These are phyloP conservation scores for Paramormyrops kingsleyae DNA, from an alignment of 2,113 vertebrate species.

Conservation along the genomic window DNA sequence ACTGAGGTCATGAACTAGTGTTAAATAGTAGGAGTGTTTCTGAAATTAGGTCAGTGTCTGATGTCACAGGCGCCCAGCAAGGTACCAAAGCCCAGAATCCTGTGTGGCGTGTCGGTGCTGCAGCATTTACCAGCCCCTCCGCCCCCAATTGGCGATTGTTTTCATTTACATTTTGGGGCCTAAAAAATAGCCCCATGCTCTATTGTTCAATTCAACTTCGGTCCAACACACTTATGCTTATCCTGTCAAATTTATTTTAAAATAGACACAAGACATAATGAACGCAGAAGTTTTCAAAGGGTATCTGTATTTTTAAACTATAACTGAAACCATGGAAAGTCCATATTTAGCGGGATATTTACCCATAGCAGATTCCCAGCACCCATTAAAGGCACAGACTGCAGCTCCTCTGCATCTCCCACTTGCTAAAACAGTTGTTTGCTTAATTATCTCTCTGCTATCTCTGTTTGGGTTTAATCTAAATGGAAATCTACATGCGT, in stretches of 20 bases:
- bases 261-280: neutral
- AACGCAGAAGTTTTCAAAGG: constrained; percentile 6
- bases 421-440: neutral
- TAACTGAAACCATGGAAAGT: constrained; percentile 1
- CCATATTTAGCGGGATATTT: constrained; percentile 1
- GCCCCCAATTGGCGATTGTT: neutral
- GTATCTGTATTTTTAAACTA: constrained; percentile 9
- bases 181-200: neutral
- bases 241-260: constrained; percentile 7
- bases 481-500: neutral
- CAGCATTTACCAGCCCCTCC: neutral
- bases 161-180: constrained; percentile 7
- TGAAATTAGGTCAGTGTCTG: neutral
- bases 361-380: neutral
- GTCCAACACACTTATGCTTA: neutral
- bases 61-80: neutral
- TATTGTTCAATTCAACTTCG: neutral
- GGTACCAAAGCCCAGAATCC: neutral
- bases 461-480: neutral
- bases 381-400: neutral
- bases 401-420: neutral
- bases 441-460: neutral
- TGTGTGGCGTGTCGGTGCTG: neutral
- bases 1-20: neutral
- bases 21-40: neutral